Evolutionary conservation across 1,140 invertebrate species (phyloP).

Genomic region (Atta colombica): DNA sequence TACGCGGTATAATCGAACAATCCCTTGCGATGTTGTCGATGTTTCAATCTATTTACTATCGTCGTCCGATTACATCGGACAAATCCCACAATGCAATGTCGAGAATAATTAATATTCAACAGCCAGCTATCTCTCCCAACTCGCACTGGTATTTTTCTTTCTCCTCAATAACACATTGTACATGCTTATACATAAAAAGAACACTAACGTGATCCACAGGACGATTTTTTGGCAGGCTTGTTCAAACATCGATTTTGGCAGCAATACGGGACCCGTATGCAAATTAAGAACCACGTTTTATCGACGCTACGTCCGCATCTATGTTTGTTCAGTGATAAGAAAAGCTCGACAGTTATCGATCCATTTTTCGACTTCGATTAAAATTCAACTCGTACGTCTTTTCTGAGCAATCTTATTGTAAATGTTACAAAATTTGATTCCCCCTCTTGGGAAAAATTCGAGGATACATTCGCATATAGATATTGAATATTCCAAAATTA

Average conservation of each 20-base stretch:
- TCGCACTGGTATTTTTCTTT: slow-evolving; percentile 20
- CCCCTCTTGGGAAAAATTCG: background rate
- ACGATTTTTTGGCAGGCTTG: slow-evolving; percentile 11
- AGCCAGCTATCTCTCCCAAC: background rate
- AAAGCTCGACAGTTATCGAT: background rate
- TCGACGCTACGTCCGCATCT: background rate
- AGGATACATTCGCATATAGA: background rate
- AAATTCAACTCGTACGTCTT: slow-evolving; percentile 32
- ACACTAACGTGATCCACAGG: slow-evolving; percentile 33
- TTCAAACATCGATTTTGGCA: slow-evolving; percentile 61
- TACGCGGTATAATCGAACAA: slow-evolving; percentile 7
- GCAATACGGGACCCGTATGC: slow-evolving; percentile 28
- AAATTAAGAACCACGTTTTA: slow-evolving; percentile 52
- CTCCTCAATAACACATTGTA: slow-evolving; percentile 8
- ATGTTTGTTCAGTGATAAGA: background rate
- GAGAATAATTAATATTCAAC: slow-evolving; percentile 71
- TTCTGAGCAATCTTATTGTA: background rate
- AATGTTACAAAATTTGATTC: background rate
- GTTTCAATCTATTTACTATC: background rate
- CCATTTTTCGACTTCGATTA: slow-evolving; percentile 34
- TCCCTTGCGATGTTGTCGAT: slow-evolving; percentile 4
- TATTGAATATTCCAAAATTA: background rate
- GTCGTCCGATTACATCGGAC: slow-evolving; percentile 29
- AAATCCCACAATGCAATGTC: background rate
- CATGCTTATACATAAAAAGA: slow-evolving; percentile 61